Conservation (phyloP, 2,888 invertebrate genomes). For the Dryomyza anilis region DNA sequence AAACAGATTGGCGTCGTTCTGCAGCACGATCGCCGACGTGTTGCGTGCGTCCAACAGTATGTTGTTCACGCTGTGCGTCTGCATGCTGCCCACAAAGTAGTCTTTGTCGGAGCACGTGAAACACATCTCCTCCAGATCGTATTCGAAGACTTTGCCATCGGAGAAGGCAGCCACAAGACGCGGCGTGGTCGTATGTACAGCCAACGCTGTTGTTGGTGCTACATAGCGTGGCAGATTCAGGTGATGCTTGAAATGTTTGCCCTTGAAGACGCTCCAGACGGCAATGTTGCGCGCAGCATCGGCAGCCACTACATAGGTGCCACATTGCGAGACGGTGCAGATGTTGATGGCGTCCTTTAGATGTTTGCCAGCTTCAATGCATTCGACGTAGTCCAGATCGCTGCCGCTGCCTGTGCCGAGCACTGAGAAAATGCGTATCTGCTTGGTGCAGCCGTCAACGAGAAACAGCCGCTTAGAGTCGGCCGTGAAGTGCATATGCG, state of each 20-base stretch:
- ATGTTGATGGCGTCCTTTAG: conserved; percentile 66
- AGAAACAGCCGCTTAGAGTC: conserved; percentile 60
- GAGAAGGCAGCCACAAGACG: conserved; percentile 75
- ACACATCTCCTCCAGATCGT: conserved; percentile 68
- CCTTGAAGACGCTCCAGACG: conserved; percentile 65
- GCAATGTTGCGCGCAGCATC: conserved; percentile 71
- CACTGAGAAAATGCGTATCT: conserved; percentile 60
- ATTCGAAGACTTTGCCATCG: conserved; percentile 83
- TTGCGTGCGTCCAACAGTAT: conserved; percentile 69
- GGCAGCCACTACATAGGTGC: conserved; percentile 70
- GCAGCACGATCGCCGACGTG: conserved; percentile 71
- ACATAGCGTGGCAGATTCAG: conserved; percentile 74
- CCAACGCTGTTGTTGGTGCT: conserved; percentile 74
- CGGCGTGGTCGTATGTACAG: conserved; percentile 67
- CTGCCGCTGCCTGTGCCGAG: conserved; percentile 43
- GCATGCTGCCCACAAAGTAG: conserved; percentile 64
- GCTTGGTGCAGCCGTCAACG: conserved; percentile 55
- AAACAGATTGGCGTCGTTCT: conserved; percentile 71
- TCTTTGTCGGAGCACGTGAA: conserved; percentile 65
- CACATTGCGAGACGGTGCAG: conserved; percentile 63
- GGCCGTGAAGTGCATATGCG: conserved; percentile 59
- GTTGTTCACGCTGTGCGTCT: conserved; percentile 62
- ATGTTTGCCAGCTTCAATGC: conserved; percentile 56
- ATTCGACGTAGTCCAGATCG: conserved; percentile 54
- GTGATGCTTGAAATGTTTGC: conserved; percentile 61